Conservation (phyloP, 2,797 vertebrate genomes). For the Pseudomugil tenellus region DNA sequence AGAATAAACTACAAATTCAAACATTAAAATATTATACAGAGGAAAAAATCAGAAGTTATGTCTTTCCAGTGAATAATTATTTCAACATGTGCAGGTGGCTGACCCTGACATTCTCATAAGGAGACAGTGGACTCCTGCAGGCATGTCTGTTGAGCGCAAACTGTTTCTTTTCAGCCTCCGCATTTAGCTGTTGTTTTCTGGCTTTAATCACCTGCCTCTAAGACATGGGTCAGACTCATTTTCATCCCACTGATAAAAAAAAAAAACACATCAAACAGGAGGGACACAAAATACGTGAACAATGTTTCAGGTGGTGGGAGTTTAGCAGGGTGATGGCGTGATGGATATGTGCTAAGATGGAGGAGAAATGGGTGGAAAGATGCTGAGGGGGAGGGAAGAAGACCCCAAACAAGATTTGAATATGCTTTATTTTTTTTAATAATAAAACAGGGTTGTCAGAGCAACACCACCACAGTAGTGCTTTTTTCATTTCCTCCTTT, state of each 20-base stretch:
- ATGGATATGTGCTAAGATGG: constrained; percentile 48
- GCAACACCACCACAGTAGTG: constrained; percentile 73
- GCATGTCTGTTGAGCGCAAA: constrained; percentile 61
- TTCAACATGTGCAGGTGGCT: constrained; percentile 7
- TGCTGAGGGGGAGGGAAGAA: constrained; percentile 50
- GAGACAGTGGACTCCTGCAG: constrained; percentile 36
- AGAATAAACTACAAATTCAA: not conserved
- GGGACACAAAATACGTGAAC: constrained; percentile 4
- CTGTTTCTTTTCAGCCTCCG: constrained; percentile 48
- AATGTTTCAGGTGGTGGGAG: constrained; percentile 48
- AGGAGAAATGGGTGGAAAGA: constrained; percentile 32
- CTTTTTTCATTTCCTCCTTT: constrained; percentile 70
- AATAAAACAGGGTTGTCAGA: constrained; percentile 83
- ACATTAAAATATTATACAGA: not conserved
- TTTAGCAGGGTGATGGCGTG: constrained; percentile 43
- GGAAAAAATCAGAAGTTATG: constrained; percentile 2
- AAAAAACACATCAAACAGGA: not conserved
- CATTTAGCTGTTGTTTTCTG: constrained; percentile 40
- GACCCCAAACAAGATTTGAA: constrained; percentile 70
- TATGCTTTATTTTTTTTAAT: constrained; percentile 83
- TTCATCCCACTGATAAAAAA: constrained; percentile 25
- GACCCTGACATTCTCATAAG: constrained; percentile 1
- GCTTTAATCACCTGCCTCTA: constrained; percentile 12
- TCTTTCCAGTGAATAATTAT: constrained; percentile 14
- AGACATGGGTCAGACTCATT: constrained; percentile 28